These are phyloP conservation scores for Anthoptus insignis DNA, from an alignment of 2,888 invertebrate genomes.

Conservation along the genomic window DNA sequence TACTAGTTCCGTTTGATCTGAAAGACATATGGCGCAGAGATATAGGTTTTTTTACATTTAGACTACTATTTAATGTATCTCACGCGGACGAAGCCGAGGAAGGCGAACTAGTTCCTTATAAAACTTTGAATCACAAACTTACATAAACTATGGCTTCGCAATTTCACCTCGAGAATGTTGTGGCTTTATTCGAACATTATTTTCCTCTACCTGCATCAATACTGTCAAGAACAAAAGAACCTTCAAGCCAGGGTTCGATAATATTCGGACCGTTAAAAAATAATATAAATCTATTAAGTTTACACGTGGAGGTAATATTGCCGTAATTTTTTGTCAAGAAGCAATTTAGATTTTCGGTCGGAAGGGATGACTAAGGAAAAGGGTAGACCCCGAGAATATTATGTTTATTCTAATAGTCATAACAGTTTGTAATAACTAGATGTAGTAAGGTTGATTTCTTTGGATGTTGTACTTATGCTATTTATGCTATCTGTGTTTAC, in stretches of 20 bases:
- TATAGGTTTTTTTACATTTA: no score
- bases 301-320: not conserved
- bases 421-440: no score
- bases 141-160: not conserved
- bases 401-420: not conserved
- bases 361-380: not conserved
- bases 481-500: no score
- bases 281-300: not conserved
- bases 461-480: no score
- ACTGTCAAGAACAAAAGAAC: conserved; percentile 15
- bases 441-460: no score
- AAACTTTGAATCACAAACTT: not conserved
- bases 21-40: no score
- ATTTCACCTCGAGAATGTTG: not conserved
- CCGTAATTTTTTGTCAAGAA: not conserved
- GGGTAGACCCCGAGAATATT: not conserved
- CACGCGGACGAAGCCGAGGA: no score
- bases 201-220: conserved; percentile 16
- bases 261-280: not conserved
- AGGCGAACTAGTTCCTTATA: no score
- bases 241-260: not conserved
- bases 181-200: not conserved
- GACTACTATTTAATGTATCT: no score
- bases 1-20: no score
- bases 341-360: not conserved